phyloP scores from a whole-genome alignment of 1,140 invertebrate species.

The Leptinotarsa defecta region DNA sequence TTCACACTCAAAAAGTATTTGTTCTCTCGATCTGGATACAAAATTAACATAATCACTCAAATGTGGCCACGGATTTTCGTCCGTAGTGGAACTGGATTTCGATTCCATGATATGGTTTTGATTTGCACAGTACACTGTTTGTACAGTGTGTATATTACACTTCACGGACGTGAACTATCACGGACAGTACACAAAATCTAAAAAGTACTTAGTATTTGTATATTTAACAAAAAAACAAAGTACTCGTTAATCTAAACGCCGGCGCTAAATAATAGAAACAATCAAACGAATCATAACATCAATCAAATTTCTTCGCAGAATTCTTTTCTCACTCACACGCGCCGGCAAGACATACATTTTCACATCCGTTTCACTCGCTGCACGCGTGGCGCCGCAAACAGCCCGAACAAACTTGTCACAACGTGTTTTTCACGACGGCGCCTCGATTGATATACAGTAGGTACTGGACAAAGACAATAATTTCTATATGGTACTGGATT shows the following conservation, averaged over 20 bases:
- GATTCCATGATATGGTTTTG: background rate
- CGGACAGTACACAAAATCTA: too few relatives aligned
- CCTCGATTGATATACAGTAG: background rate
- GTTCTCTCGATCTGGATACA: background rate
- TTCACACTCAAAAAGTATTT: background rate
- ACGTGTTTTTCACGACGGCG: background rate
- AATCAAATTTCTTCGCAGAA: background rate
- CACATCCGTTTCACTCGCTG: background rate
- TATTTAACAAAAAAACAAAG: too few relatives aligned
- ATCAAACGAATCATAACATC: background rate
- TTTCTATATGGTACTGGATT: too few relatives aligned
- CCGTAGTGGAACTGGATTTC: background rate
- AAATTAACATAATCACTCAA: background rate
- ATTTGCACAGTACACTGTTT: background rate
- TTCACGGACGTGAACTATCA: background rate
- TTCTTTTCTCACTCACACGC: background rate
- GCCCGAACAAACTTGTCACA: background rate
- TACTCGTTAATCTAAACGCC: too few relatives aligned
- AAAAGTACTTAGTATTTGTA: too few relatives aligned
- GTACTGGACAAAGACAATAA: too few relatives aligned
- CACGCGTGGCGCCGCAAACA: background rate
- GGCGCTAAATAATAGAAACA: background rate
- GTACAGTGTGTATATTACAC: background rate
- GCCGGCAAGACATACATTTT: background rate
- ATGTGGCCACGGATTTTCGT: background rate